Percentiles rank a stretch among this genome's conserved stretches.
These are phyloP conservation scores for Peromyscus californicus DNA, from an alignment of 2,113 vertebrate genomes.

Conservation along the genomic window DNA sequence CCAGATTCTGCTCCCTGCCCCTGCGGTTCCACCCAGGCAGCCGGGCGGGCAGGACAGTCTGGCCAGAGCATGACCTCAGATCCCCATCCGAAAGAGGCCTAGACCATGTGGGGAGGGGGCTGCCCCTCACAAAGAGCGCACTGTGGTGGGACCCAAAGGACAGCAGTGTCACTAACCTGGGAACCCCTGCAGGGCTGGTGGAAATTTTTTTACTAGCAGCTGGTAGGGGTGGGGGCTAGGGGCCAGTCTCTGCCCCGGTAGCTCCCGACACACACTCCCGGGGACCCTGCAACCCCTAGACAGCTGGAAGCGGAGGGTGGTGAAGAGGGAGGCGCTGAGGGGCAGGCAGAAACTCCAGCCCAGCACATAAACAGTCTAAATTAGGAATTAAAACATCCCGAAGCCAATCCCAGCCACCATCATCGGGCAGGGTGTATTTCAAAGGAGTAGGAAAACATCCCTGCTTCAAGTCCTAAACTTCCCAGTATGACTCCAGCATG, in stretches of 20 bases:
- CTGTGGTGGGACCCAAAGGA: no score
- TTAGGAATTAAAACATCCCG: conserved; percentile 85
- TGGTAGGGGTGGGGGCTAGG: background rate
- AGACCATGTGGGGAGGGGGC: background rate
- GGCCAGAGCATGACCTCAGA: background rate
- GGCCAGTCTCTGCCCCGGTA: background rate
- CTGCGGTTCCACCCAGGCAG: background rate
- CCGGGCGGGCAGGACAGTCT: background rate
- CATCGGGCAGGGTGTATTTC: conserved; percentile 8
- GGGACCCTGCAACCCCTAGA: background rate
- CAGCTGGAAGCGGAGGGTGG: background rate
- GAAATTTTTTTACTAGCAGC: background rate
- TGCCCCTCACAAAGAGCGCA: background rate
- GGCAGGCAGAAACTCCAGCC: conserved; percentile 35
- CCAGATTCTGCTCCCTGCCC: conserved; percentile 19
- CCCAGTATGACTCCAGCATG: background rate
- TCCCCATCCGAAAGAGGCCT: background rate
- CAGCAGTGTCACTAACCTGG: background rate
- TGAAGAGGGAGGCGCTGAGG: conserved; percentile 27
- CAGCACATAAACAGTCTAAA: conserved; percentile 84
- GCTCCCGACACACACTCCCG: background rate
- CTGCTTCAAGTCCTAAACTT: background rate
- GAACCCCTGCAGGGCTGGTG: fast-evolving
- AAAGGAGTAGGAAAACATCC: conserved; percentile 21
- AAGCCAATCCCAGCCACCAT: conserved; percentile 74